Base-by-base conservation (phyloP, 1,140 invertebrate genomes). In the Camponotus vicinus region DNA sequence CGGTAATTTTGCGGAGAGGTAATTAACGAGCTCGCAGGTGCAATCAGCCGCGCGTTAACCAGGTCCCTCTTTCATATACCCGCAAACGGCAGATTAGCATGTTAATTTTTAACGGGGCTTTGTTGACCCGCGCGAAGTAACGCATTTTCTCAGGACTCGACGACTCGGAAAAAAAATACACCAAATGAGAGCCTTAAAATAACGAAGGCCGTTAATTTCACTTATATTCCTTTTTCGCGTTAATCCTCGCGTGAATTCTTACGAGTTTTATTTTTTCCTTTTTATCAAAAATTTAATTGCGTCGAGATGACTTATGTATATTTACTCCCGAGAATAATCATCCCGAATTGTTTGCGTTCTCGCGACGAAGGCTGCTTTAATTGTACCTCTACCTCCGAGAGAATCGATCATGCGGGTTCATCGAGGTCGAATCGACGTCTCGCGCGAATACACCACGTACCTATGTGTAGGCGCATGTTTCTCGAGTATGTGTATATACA, bases 41-140 rank as follows among this genome's bases (percentile, higher is more conserved):
- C 79, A 49, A 83, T 83, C 69, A 59, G 57, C 69, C 69, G 69
- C 79, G 18, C 67, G 55, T 59, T 82, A 61, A 71, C 67, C 57
- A 34, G 66, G 9, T 59, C 49, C 15, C 66, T 8, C 66, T 8
- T 32, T 11, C 42, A 52, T 37, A 32, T 40, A 27, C 11, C 67
- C 32, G 21, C 55, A 57, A n/a, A n/a, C 69, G 32, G 5, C n/a
- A 45, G 79, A 83, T 83, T 83, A 75, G 69, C 55, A 49, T 75
- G 69, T 83, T 83, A 75, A 83, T 75, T 83, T 83, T 83, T 83
- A 83, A 83, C 79, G 40, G 79, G 40, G 40, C 67, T 83, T 63
- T 40, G 49, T 45, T 40, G 67, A 73, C 13, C 40, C 49, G 7
- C 34, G 77, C 32, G 63, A 34, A 32, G 15, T 0, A 52, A 15